Base-by-base conservation (phyloP, 2,113 vertebrate species). In the Myrmecophaga tridactyla region DNA sequence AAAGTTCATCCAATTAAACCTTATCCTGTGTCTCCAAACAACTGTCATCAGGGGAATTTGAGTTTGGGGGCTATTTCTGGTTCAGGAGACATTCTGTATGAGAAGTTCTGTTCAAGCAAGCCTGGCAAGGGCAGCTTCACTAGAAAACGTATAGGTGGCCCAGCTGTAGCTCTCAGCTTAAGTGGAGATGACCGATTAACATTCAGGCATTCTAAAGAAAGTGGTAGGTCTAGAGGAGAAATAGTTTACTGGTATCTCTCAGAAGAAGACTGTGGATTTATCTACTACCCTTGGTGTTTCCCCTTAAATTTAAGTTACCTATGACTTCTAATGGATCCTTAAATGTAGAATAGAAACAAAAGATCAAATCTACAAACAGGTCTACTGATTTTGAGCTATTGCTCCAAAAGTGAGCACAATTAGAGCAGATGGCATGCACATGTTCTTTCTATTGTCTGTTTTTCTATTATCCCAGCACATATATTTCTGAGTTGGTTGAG, bases 1-100 rank as follows among this genome's bases (percentile, higher is more conserved):
- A 51, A 82, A 85, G 75, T 92, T 69, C 60, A 90, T 51, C 51
- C 62, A 89, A 92, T 51, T 53, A 56, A 78, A 87, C 56, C n/a
- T 86, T 80, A 86, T 82, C 34, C 73, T 90, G 18, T 3, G 65
- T 88, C 89, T 72, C 34, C 60, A 62, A 87, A 84, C 5, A 73
- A n/a, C 62, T 87, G 2, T 77, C 41, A 70, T 87, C 11, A 65
- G 53, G 1, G 34, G 9, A 82, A 51, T 34, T 93, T 27, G 15
- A 86, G 53, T 96, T 36, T n/a, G 14, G 8, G 43, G 14, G 17
- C 10, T 69, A 80, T 53, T 93, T 82, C 58, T 93, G 14, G 43
- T 72, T 78, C 39, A 82, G 48, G 25, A 41, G 27, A 39, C 11
- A 53, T 69, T 10, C 9, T 89, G 14, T 56, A 20, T 23, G 13